Base-by-base conservation (phyloP, 2,888 invertebrate species). In the Leptinotarsa rubiginosa region DNA sequence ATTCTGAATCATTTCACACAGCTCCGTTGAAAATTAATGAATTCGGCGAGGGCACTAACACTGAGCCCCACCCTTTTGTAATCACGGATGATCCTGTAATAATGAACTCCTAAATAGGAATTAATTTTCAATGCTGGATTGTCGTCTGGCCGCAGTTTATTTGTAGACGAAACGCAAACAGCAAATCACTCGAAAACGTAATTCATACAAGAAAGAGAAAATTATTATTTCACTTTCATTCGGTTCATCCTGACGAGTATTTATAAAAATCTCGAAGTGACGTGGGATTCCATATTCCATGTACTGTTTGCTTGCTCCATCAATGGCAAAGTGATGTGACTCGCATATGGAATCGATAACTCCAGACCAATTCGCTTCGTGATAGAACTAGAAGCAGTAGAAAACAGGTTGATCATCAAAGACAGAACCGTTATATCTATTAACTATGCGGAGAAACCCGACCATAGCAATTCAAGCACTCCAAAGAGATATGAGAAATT, bases 21-120 rank as follows among this genome's bases (percentile, higher is more conserved):
- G 56, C 22, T 20, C 56, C 2, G 22, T 22, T 56, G 56, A 22
- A 56, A 56, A 56, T 56, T 56, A 56, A 56, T 56, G 22, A 56
- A 56, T 56, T 15, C 22, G 3, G 20, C 12, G 56, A 15, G 56
- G 22, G 56, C 56, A 56, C 56, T 25, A 56, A 56, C 22, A 3
- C 20, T 20, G 20, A 56, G 56, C 20, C 56, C 56, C 56, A 56
- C 56, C 56, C 56, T 56, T 56, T 56, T 22, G 56, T 56, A 56
- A 56, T 56, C 56, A 56, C 56, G 56, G 56, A 56, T 25, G 22
- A 56, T 22, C 56, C 56, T 22, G 22, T 56, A 15, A 12, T 22
- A 56, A 20, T 56, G 20, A 25, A 56, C 22, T 56, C 15, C 56
- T 56, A 56, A 56, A 56, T 56, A 56, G 22, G 25, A 56, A 56